These are phyloP conservation scores for Pentalonia nigronervosa DNA, from an alignment of 1,140 invertebrate genomes.

Conservation along the genomic window DNA sequence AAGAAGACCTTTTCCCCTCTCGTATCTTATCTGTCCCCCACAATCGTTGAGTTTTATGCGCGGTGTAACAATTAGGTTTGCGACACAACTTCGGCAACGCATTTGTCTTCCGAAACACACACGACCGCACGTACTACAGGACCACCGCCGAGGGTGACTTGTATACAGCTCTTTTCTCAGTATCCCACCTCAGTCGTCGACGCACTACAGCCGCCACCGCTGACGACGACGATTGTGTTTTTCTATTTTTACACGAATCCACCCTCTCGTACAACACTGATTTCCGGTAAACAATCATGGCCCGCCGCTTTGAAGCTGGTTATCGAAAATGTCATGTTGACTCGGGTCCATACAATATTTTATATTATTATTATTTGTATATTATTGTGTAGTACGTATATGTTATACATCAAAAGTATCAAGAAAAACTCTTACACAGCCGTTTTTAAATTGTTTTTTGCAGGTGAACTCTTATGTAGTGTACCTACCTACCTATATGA, in stretches of 20 bases:
- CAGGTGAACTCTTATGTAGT: neutral
- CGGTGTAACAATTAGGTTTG: constrained; percentile 28
- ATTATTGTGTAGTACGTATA: neutral
- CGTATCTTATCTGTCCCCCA: neutral
- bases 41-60: constrained; percentile 25
- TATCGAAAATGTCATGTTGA: constrained; percentile 32
- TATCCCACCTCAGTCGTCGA: neutral
- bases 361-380: neutral
- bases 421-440: neutral
- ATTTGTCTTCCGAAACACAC: constrained; percentile 21
- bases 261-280: neutral
- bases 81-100: constrained; percentile 33
- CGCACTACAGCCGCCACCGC: neutral
- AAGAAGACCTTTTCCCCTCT: neutral
- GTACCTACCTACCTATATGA: too few species aligned
- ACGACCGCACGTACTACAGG: neutral
- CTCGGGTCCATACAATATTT: neutral
- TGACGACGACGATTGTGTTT: neutral
- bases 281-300: constrained; percentile 37
- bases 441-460: neutral
- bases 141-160: neutral
- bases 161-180: neutral
- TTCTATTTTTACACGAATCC: constrained; percentile 31
- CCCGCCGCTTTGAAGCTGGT: neutral
- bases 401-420: neutral